phyloP scores from a whole-genome alignment of 2,888 invertebrate species.

The Drosophila meridionalis region DNA sequence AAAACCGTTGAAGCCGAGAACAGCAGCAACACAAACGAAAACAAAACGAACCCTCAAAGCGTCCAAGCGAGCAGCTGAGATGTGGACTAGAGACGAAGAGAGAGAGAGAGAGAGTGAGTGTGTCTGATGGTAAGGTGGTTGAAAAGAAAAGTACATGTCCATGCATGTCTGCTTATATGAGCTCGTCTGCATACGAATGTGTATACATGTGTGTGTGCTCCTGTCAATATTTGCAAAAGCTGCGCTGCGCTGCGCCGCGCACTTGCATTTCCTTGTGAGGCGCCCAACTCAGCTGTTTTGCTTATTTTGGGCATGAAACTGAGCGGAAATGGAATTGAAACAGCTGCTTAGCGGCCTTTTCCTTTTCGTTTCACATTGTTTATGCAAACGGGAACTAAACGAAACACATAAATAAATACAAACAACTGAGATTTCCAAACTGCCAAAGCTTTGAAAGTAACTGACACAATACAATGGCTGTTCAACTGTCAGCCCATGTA shows the following conservation, averaged over 20 bases:
- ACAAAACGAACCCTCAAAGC: constrained; percentile 38
- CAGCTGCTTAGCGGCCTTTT: constrained; percentile 42
- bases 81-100: background rate
- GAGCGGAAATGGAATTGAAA: constrained; percentile 61
- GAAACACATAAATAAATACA: constrained; percentile 14
- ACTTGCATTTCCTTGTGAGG: constrained; percentile 62
- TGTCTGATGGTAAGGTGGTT: background rate
- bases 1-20: constrained; percentile 38
- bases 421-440: background rate
- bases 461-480: background rate
- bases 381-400: constrained; percentile 33
- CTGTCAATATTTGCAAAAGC: constrained; percentile 60
- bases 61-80: constrained; percentile 24
- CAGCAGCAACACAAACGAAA: constrained; percentile 45
- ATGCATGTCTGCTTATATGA: background rate
- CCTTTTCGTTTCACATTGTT: constrained; percentile 21
- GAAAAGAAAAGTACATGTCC: background rate
- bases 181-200: background rate
- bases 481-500: background rate
- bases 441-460: background rate
- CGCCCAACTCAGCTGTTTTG: constrained; percentile 58
- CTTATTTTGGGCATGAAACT: constrained; percentile 51
- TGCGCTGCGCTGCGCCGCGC: constrained; percentile 43
- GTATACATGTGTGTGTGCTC: constrained; percentile 2
- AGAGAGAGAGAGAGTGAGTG: background rate